Evolutionary conservation across 2,888 invertebrate species (phyloP).

Genomic region (Rhingia campestris): DNA sequence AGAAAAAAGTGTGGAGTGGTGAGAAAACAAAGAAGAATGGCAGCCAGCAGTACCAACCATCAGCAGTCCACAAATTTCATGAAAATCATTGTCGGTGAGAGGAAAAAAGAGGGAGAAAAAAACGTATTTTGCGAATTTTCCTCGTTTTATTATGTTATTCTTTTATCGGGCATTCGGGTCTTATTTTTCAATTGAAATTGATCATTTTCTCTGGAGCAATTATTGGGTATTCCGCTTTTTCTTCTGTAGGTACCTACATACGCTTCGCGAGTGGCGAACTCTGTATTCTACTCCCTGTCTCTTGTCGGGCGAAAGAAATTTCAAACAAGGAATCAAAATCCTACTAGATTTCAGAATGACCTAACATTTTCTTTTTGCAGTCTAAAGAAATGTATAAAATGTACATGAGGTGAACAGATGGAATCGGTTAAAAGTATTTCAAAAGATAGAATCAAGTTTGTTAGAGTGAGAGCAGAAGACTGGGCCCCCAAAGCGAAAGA

Average conservation of each 20-base stretch:
- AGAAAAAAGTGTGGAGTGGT: constrained; percentile 44
- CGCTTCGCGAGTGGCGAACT: neutral
- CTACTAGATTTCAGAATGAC: constrained; percentile 41
- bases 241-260: neutral
- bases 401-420: constrained; percentile 60
- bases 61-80: constrained; percentile 32
- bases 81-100: neutral
- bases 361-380: constrained; percentile 48
- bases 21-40: constrained; percentile 62
- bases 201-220: constrained; percentile 36
- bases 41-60: constrained; percentile 16
- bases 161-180: constrained; percentile 16
- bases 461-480: constrained; percentile 17
- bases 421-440: constrained; percentile 56
- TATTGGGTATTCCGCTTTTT: constrained; percentile 24
- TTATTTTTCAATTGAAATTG: constrained; percentile 48
- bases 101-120: constrained; percentile 8
- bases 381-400: constrained; percentile 12
- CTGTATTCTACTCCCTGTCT: constrained; percentile 8
- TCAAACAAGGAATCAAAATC: neutral
- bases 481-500: neutral
- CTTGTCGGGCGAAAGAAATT: neutral
- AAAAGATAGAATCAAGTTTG: constrained; percentile 46
- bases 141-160: constrained; percentile 25
- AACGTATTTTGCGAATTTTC: constrained; percentile 50